Conservation (phyloP, 2,113 vertebrate species). For the Sylvilagus bachmani region DNA sequence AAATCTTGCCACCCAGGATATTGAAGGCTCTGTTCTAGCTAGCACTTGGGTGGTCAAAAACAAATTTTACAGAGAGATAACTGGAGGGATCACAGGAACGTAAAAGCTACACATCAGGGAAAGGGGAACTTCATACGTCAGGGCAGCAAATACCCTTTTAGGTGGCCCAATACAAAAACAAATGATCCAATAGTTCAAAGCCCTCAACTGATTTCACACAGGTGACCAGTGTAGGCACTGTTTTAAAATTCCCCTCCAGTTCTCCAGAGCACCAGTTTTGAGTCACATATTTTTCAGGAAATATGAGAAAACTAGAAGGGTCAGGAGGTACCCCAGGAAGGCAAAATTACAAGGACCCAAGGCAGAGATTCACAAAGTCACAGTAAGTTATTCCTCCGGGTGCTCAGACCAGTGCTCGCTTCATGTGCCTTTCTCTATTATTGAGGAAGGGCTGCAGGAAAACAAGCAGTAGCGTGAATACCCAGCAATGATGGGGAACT, state of each 20-base stretch:
- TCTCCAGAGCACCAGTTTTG: constrained; percentile 36
- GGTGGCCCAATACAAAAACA: constrained; percentile 67
- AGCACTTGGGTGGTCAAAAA: constrained; percentile 63
- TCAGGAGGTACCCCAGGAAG: background rate
- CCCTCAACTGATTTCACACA: constrained; percentile 27
- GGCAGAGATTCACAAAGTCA: background rate
- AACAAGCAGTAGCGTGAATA: background rate
- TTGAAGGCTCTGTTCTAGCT: constrained; percentile 58
- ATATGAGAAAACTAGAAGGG: background rate
- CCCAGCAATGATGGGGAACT: background rate
- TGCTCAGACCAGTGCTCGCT: background rate
- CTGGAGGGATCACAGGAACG: background rate
- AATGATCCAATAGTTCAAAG: constrained; percentile 64
- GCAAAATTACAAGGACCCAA: background rate
- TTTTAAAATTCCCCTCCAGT: constrained; percentile 30
- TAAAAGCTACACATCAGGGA: constrained; percentile 23
- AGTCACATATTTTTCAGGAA: constrained; percentile 46
- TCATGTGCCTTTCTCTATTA: background rate
- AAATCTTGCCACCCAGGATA: constrained; percentile 76
- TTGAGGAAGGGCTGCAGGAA: background rate
- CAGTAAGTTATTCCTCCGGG: background rate
- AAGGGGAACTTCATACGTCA: constrained; percentile 1
- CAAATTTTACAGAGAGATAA: background rate
- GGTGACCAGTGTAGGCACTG: background rate
- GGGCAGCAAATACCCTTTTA: constrained; percentile 21